Percentiles rank a stretch among this genome's conserved stretches.
Evolutionary conservation across 2,797 vertebrate species (phyloP).

Genomic region (Pempheris klunzingeri): DNA sequence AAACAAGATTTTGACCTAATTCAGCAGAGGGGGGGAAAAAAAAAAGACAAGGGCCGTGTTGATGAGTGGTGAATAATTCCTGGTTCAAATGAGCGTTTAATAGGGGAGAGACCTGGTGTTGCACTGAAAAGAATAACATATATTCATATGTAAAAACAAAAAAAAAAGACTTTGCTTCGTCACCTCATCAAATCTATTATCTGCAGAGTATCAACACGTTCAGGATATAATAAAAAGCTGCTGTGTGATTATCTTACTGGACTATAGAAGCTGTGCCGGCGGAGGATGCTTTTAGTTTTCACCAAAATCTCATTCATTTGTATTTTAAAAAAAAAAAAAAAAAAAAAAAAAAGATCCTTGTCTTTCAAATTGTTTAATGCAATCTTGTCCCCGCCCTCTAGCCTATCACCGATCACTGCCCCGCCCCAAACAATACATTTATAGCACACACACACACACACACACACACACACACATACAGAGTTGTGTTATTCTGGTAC

Average conservation of each 20-base stretch:
- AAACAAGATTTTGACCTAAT: slow-evolving; percentile 35
- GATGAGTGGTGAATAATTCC: slow-evolving; percentile 22
- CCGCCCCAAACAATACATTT: slow-evolving; percentile 66
- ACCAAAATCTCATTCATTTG: slow-evolving; percentile 21
- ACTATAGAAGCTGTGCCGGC: background rate
- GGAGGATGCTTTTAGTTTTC: background rate
- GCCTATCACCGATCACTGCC: slow-evolving; percentile 70
- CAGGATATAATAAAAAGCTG: background rate
- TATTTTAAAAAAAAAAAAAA: too few relatives aligned
- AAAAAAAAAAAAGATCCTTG: slow-evolving; percentile 11
- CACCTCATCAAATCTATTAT: background rate
- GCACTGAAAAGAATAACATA: slow-evolving; percentile 74
- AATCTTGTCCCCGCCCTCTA: slow-evolving; percentile 65
- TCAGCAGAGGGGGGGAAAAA: too few relatives aligned
- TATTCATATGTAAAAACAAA: slow-evolving; percentile 80
- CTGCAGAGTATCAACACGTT: background rate
- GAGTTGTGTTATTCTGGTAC: slow-evolving; percentile 24
- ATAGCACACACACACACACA: slow-evolving; percentile 38
- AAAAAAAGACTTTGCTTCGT: background rate
- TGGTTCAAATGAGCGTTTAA: slow-evolving; percentile 48
- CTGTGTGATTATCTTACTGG: background rate
- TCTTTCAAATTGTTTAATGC: slow-evolving; percentile 58
- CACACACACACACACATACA: slow-evolving; percentile 37
- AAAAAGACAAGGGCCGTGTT: slow-evolving; percentile 21
- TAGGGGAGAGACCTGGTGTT: slow-evolving; percentile 38